Percentiles rank a stretch among this genome's conserved stretches.
Conservation (phyloP, 2,113 vertebrate species). For the Tragelaphus buxtoni region DNA sequence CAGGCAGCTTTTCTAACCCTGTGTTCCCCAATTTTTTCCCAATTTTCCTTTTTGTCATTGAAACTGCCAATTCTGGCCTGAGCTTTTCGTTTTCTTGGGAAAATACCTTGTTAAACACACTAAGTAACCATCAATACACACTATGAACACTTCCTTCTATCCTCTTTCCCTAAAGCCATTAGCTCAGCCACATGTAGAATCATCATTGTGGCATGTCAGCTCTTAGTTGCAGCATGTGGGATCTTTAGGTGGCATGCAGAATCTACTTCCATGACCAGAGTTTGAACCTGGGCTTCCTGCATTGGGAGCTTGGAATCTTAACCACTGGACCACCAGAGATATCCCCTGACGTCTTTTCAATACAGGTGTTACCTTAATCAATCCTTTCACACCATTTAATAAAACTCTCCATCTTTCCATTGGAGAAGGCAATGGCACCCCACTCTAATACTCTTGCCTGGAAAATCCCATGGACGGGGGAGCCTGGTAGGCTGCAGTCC, state of each 20-base stretch:
- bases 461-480: neutral
- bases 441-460: neutral
- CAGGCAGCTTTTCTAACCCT: neutral
- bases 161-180: neutral
- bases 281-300: neutral
- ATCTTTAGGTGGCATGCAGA: neutral
- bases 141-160: neutral
- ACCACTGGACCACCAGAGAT: neutral
- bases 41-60: neutral
- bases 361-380: slow-evolving; percentile 26
- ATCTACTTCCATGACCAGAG: neutral
- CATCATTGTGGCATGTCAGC: neutral
- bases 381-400: slow-evolving; percentile 33
- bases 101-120: neutral
- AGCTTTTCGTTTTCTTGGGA: neutral
- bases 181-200: neutral
- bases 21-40: neutral
- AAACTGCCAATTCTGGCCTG: neutral
- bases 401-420: slow-evolving; percentile 5
- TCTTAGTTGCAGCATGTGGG: neutral
- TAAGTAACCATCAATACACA: neutral
- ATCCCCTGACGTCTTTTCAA: neutral
- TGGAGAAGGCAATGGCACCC: neutral
- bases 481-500: neutral
- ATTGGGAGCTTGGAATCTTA: neutral